Conservation (phyloP, 2,888 invertebrate species). For the Phyllotreta cruciferae region DNA sequence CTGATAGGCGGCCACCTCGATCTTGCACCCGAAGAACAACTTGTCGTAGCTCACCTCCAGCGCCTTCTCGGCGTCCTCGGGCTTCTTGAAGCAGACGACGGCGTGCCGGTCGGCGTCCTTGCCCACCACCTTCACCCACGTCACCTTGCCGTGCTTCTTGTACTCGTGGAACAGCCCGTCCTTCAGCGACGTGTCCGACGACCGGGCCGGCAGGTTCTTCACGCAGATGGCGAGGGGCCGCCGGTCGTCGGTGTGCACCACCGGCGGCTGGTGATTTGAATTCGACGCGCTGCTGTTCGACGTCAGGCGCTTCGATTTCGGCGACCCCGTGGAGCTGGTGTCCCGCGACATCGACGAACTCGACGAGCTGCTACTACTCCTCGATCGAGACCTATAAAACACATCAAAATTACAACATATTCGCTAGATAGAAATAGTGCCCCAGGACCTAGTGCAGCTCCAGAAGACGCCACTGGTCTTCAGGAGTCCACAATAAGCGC, state of each 20-base stretch:
- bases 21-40: slow-evolving; percentile 96
- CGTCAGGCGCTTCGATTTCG: slow-evolving; percentile 61
- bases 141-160: slow-evolving; percentile 98
- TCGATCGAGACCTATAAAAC: slow-evolving; percentile 59
- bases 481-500: too few species aligned
- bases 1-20: slow-evolving; percentile 93
- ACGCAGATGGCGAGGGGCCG: slow-evolving; percentile 90
- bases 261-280: slow-evolving; percentile 44
- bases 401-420: too few species aligned
- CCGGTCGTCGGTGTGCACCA: slow-evolving; percentile 68
- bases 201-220: slow-evolving; percentile 86
- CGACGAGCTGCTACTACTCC: slow-evolving; percentile 66
- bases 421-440: too few species aligned
- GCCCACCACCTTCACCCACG: slow-evolving; percentile 89
- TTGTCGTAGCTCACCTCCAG: slow-evolving; percentile 95
- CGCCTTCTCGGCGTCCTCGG: slow-evolving; percentile 96
- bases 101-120: slow-evolving; percentile 92
- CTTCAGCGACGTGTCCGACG: slow-evolving; percentile 92
- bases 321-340: slow-evolving; percentile 66
- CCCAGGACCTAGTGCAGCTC: too few species aligned
- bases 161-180: slow-evolving; percentile 98
- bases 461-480: too few species aligned
- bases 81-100: slow-evolving; percentile 94
- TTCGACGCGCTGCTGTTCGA: slow-evolving; percentile 52
- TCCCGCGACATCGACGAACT: slow-evolving; percentile 71